Evolutionary conservation across 2,888 invertebrate species (phyloP).

Genomic region (Petrolisthes cinctipes): DNA sequence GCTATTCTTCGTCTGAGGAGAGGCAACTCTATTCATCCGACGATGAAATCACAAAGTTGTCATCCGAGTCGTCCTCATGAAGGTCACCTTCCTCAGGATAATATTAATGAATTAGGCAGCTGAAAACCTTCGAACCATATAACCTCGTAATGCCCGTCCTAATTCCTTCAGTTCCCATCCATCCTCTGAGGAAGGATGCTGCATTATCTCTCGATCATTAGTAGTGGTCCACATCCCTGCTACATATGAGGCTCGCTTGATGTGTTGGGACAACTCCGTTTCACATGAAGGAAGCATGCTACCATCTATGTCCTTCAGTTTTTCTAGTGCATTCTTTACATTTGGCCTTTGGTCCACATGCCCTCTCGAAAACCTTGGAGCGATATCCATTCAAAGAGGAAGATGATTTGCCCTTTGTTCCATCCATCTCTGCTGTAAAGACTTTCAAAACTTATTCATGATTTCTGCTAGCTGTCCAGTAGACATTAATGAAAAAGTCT

Average conservation of each 20-base stretch:
- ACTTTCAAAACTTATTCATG: not conserved
- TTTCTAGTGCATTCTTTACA: not conserved
- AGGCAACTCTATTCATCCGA: not conserved
- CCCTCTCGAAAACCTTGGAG: not conserved
- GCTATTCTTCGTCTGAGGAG: not conserved
- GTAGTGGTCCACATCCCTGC: constrained; percentile 12
- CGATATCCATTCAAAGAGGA: not conserved
- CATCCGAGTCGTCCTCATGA: not conserved
- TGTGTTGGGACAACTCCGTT: not conserved
- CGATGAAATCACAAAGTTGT: not conserved
- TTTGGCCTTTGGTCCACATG: not conserved
- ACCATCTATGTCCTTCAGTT: not conserved
- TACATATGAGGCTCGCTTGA: constrained; percentile 10
- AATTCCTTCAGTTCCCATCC: constrained; percentile 29
- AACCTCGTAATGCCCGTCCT: not conserved
- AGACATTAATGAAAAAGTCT: not conserved
- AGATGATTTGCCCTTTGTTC: not conserved
- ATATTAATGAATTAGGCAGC: no score
- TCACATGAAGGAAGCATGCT: constrained; percentile 1
- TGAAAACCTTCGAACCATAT: not conserved
- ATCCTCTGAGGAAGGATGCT: constrained; percentile 2
- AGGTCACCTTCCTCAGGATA: no score
- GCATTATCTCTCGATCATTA: constrained; percentile 13
- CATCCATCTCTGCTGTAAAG: not conserved
- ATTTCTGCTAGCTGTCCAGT: not conserved